Conservation (phyloP, 2,888 invertebrate genomes). For the Torymus aiolomorphi region DNA sequence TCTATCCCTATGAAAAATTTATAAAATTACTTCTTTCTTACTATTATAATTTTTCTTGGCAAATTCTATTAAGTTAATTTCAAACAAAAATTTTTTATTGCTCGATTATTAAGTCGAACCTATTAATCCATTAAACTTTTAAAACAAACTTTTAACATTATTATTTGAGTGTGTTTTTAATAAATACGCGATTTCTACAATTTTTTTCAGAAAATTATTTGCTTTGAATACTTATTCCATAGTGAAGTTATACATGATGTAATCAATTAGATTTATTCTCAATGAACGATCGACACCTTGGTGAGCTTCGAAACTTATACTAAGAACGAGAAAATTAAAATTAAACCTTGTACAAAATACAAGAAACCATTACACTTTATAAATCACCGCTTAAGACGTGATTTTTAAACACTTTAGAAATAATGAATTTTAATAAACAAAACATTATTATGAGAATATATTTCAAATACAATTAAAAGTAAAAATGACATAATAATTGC, state of each 20-base stretch:
- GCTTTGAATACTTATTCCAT: neutral
- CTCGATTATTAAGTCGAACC: no score
- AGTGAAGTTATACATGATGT: neutral
- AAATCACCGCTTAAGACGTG: constrained; percentile 67
- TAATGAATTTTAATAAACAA: constrained; percentile 66
- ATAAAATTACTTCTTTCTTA: no score
- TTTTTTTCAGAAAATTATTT: no score
- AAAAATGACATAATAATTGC: constrained; percentile 52
- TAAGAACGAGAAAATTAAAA: constrained; percentile 59
- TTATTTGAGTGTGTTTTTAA: no score
- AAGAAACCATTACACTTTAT: constrained; percentile 58
- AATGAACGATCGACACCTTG: constrained; percentile 66
- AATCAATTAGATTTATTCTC: constrained; percentile 7
- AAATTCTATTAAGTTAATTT: no score
- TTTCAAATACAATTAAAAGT: constrained; percentile 63
- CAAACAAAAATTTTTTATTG: no score
- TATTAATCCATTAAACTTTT: no score
- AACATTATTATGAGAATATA: constrained; percentile 64
- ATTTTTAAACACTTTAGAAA: constrained; percentile 65
- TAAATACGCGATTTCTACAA: neutral
- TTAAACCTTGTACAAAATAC: constrained; percentile 67
- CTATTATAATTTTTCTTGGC: no score
- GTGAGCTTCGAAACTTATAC: constrained; percentile 58
- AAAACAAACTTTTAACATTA: no score
- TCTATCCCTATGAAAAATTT: no score